Evolutionary conservation across 1,140 invertebrate species (phyloP).

Genomic region (Artemia franciscana): DNA sequence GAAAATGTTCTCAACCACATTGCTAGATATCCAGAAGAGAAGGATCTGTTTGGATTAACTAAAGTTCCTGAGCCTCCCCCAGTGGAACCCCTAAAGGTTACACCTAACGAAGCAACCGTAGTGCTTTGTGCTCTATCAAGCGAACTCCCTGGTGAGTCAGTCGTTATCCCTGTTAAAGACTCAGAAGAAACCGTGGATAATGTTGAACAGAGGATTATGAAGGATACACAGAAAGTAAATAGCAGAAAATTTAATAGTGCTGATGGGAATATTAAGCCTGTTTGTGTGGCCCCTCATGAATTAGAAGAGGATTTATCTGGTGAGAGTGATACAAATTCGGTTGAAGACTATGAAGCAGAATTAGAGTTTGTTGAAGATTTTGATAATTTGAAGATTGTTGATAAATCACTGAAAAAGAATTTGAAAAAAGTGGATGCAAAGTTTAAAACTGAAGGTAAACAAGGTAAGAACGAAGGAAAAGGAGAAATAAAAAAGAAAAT

Average conservation of each 20-base stretch:
- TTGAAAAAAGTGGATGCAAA: neutral
- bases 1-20: neutral
- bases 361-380: neutral
- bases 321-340: slow-evolving; percentile 10
- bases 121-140: slow-evolving; percentile 2
- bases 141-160: slow-evolving; percentile 4
- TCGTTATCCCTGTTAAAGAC: slow-evolving; percentile 7
- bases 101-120: slow-evolving; percentile 5
- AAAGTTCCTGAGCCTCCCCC: slow-evolving; percentile 9
- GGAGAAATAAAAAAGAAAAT: neutral
- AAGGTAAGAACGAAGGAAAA: no score
- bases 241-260: no score
- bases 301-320: slow-evolving; percentile 11
- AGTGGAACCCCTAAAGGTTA: slow-evolving; percentile 5
- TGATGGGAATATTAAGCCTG: no score
- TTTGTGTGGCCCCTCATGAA: slow-evolving; percentile 12
- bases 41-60: slow-evolving; percentile 5
- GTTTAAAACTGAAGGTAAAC: no score
- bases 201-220: slow-evolving; percentile 6
- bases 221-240: no score
- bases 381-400: neutral
- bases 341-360: neutral
- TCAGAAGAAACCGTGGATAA: slow-evolving; percentile 10
- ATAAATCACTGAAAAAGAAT: neutral
- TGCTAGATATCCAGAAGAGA: neutral